Percentiles rank a stretch among this genome's conserved stretches.
phyloP scores from a whole-genome alignment of 2,888 invertebrate genomes.

The Desoria tigrina region DNA sequence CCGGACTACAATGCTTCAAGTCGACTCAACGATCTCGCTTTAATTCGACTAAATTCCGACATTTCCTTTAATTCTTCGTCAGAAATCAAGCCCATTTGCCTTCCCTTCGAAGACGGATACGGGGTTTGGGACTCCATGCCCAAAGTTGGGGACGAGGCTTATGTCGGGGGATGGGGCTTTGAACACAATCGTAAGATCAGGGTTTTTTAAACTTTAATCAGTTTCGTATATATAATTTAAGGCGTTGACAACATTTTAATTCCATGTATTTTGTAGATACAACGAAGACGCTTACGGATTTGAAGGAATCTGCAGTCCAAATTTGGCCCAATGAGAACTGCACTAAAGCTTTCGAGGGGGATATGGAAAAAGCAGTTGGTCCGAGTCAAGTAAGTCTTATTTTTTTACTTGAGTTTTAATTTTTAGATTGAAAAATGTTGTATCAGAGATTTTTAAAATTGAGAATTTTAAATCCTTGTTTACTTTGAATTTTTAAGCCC shows the following conservation, averaged over 20 bases:
- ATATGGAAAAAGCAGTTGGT: constrained; percentile 24
- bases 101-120: constrained; percentile 43
- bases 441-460: background rate
- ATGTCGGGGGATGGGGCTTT: constrained; percentile 44
- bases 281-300: constrained; percentile 29
- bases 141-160: constrained; percentile 30
- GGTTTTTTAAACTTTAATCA: background rate
- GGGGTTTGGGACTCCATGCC: constrained; percentile 43
- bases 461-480: too few species aligned
- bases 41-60: constrained; percentile 37
- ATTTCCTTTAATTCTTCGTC: constrained; percentile 31
- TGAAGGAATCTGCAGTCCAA: constrained; percentile 35
- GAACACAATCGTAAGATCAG: constrained; percentile 19
- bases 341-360: constrained; percentile 32
- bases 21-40: constrained; percentile 47
- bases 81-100: constrained; percentile 42
- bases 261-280: constrained; percentile 13
- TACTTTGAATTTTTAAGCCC: constrained; percentile 9
- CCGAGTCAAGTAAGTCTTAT: constrained; percentile 24
- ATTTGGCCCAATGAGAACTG: constrained; percentile 43
- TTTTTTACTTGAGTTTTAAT: too few species aligned
- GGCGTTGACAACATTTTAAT: too few species aligned
- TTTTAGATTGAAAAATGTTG: too few species aligned
- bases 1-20: constrained; percentile 34
- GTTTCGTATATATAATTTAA: background rate